Conservation (phyloP, 2,113 vertebrate genomes). For the Alligator mississippiensis region DNA sequence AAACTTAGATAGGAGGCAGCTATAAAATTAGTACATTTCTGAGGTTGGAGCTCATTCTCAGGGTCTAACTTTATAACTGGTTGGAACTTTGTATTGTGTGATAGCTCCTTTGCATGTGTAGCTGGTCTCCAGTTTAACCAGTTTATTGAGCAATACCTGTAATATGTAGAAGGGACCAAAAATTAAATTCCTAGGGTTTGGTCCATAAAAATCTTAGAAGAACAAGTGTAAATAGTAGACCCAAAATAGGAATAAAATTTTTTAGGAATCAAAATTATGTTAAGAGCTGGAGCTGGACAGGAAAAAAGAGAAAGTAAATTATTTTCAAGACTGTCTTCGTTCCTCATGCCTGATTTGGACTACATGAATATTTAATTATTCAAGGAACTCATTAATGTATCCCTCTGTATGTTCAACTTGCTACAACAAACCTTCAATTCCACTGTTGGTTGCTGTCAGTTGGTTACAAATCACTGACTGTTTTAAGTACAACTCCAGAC, state of each 20-base stretch:
- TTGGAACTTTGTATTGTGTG: no score
- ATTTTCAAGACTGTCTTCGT: not conserved
- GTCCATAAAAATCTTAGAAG: not conserved
- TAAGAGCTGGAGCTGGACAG: not conserved
- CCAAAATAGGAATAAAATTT: not conserved
- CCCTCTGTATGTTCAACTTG: not conserved
- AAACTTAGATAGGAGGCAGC: no score
- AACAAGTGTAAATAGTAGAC: not conserved
- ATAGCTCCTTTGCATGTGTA: no score
- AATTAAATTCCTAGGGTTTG: not conserved
- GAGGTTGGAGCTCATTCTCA: no score
- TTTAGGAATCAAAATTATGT: not conserved
- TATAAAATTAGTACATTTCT: no score
- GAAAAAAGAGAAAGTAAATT: not conserved
- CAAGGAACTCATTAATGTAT: slow-evolving; percentile 8
- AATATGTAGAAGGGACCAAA: no score
- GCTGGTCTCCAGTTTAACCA: no score
- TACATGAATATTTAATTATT: slow-evolving; percentile 56
- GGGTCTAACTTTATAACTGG: no score
- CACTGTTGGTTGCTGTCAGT: slow-evolving; percentile 30
- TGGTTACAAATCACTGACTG: slow-evolving; percentile 44
- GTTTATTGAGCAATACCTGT: no score
- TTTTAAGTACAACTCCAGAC: slow-evolving; percentile 8
- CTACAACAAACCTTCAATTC: slow-evolving; percentile 35
- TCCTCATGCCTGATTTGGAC: not conserved